Evolutionary conservation across 92 coral and sea anemone species (phyloP), one percentile per base, ranked within the genome.

Genomic region (Anthopleura xanthogrammica): DNA sequence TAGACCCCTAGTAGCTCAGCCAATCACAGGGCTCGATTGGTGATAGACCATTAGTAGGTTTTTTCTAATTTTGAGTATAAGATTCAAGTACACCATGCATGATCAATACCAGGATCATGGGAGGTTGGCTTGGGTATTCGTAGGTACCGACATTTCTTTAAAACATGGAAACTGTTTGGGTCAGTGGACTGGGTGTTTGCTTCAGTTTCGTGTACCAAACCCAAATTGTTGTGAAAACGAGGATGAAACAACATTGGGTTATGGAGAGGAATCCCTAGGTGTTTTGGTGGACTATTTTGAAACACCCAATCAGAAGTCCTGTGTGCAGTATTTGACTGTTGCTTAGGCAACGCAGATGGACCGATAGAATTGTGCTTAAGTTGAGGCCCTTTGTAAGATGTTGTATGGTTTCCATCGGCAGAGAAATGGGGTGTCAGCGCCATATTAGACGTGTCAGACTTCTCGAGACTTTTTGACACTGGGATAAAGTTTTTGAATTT

Each of bases 231-330:
- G 66, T 84, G 76, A 46, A 84, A 84, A 65, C 87, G 56, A 11
- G 87, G 87, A 77, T 84, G 87, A 65, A 84, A 84, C 12, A 84
- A 64, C 87, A 84, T 84, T 62, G 87, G 82, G 66, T 77, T 84
- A 20, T 74, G 29, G 29, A 60, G 23, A 76, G 65, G 8, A 22
- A 40, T 71, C 40, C 60, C 72, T 4, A 58, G 58, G 20, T 65
- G 57, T 79, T 60, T 48, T 16, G 60, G 41, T 68, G 12, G 74
- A 48, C 6, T 43, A 12, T 72, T 81, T 7, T 43, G 39, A 8
- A 65, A 60, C 54, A 36, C 5, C 50, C 41, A 56, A 14, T 56
- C 43, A 23, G 22, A 12, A 13, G 43, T 42, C 19, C 5, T 22
- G 14, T 57, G 48, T 52, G 19, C 7, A 52, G 17, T 12, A 39